phyloP scores from a whole-genome alignment of 2,113 vertebrate genomes.

The Equus przewalskii region DNA sequence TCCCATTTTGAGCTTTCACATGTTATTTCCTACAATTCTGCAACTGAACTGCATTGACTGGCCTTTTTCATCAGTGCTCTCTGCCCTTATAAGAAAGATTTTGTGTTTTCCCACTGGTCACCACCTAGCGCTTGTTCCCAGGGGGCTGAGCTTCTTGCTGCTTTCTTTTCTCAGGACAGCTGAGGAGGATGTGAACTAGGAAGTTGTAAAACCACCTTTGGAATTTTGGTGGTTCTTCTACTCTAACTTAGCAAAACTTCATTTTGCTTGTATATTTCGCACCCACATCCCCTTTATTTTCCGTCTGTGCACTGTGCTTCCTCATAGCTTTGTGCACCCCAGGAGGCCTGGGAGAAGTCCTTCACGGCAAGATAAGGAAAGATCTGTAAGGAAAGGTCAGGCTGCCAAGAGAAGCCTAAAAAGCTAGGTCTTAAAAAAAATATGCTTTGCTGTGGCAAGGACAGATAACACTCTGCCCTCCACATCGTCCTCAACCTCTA shows the following conservation, averaged over 20 bases:
- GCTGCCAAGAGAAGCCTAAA: background rate
- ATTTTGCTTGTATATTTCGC: background rate
- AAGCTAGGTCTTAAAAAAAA: constrained; percentile 45
- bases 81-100: background rate
- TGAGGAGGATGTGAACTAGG: background rate
- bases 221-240: background rate
- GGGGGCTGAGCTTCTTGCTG: background rate
- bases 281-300: background rate
- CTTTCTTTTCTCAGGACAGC: background rate
- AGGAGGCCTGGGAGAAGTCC: background rate
- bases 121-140: background rate
- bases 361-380: constrained; percentile 53
- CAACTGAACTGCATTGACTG: background rate
- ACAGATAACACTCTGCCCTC: constrained; percentile 36
- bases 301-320: background rate
- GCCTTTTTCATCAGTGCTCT: background rate
- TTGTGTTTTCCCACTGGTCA: background rate
- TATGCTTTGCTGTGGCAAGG: background rate
- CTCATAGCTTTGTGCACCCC: background rate
- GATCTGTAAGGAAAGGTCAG: constrained; percentile 65
- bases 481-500: background rate
- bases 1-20: background rate
- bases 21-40: background rate
- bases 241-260: background rate
- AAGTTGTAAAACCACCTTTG: background rate